phyloP scores from a whole-genome alignment of 1,140 invertebrate genomes.

The Steinernema feltiae region DNA sequence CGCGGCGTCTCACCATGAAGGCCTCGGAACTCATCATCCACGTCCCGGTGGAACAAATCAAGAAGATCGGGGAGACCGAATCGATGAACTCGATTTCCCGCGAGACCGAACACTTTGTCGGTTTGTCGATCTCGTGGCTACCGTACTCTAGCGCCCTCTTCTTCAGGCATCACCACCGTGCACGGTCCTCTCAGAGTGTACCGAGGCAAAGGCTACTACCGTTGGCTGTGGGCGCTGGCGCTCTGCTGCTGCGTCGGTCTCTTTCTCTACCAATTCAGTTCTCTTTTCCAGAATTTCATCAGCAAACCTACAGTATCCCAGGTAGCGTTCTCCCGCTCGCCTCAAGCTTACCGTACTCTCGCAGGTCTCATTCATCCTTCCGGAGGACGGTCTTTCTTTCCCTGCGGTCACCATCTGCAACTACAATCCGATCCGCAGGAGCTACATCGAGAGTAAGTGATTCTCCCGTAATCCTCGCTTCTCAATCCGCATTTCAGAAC shows the following conservation, averaged over 20 bases:
- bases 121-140: not conserved
- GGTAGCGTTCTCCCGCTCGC: slow-evolving; percentile 26
- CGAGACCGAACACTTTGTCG: slow-evolving; percentile 43
- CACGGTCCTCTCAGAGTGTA: slow-evolving; percentile 53
- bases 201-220: slow-evolving; percentile 33
- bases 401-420: slow-evolving; percentile 50
- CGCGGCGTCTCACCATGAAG: slow-evolving; percentile 1
- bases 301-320: slow-evolving; percentile 53
- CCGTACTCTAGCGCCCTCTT: slow-evolving; percentile 7
- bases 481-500: slow-evolving; percentile 26
- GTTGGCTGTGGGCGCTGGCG: slow-evolving; percentile 41
- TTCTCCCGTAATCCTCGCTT: not conserved
- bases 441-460: slow-evolving; percentile 41
- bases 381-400: slow-evolving; percentile 48
- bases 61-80: slow-evolving; percentile 7
- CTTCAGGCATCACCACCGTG: slow-evolving; percentile 47
- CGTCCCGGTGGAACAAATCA: slow-evolving; percentile 1
- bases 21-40: slow-evolving; percentile 3
- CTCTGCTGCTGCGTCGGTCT: slow-evolving; percentile 30
- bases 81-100: slow-evolving; percentile 8
- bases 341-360: not conserved
- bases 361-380: slow-evolving; percentile 46
- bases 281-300: slow-evolving; percentile 34
- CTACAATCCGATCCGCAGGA: slow-evolving; percentile 45
- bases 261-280: slow-evolving; percentile 41